Base-by-base conservation (phyloP, 2,797 vertebrate species). In the Netta rufina region DNA sequence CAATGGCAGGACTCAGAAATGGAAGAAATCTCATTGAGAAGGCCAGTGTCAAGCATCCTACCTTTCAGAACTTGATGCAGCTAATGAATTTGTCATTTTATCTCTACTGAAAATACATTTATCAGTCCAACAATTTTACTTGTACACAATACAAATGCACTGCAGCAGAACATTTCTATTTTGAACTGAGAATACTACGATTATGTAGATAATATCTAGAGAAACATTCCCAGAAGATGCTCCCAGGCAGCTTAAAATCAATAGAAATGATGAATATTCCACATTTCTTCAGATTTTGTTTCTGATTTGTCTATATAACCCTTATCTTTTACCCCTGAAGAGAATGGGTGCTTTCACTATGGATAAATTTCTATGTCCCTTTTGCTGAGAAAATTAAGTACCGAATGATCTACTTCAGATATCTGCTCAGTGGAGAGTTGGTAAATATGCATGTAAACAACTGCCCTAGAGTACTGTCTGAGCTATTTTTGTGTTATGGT, bases 371-470 rank as follows among this genome's bases (percentile, higher is more conserved):
- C 47, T 61, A 30, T 1, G 0, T 67, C 87, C 18, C 33, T 89
- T 88, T 85, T 69, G 32, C 78, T 64, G 72, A 91, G 90, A 92
- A 94, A 92, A 94, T 93, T 85, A 93, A 95, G 78, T 58, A 80
- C 28, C 19, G 89, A 88, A 62, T 78, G 90, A 89, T 96, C 58
- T 87, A 60, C 89, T 95, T 95, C 86, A 95, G 92, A 96, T 92
- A 76, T 67, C 47, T 90, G 25, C 41, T 94, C 90, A 75, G 81
- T 69, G 78, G 92, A 94, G 90, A 89, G 45, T 13, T 80, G 75
- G 49, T 93, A 93, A 95, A 89, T 91, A 92, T 77, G 75, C 61
- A 69, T 88, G 82, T 83, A 93, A 96, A 94, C 78, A 96, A 83
- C 84, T 72, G 65, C 90, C 84, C 81, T 71, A 67, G 69, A 92